These are phyloP conservation scores for Ciconia maguari DNA, from an alignment of 2,113 vertebrate species.

Conservation along the genomic window DNA sequence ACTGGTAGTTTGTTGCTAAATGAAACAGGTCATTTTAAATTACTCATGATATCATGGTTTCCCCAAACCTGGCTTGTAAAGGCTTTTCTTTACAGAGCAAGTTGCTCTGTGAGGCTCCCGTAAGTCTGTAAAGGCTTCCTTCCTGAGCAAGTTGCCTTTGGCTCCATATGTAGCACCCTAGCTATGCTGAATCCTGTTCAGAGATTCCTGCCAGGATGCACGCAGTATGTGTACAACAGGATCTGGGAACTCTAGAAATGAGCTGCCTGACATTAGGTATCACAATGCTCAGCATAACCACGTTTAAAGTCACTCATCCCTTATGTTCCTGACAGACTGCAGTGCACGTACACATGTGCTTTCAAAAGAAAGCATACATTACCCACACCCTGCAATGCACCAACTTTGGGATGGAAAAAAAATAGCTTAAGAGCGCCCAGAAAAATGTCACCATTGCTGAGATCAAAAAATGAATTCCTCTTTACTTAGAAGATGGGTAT, in stretches of 20 bases:
- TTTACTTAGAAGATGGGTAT: background rate
- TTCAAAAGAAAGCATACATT: background rate
- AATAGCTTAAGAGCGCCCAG: background rate
- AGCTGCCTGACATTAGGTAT: background rate
- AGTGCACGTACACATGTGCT: background rate
- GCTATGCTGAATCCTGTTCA: background rate
- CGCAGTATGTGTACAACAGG: background rate
- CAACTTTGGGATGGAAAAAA: background rate
- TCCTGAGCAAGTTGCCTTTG: background rate
- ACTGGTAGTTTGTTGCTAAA: background rate
- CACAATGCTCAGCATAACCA: background rate
- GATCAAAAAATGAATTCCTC: rapidly evolving
- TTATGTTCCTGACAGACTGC: background rate
- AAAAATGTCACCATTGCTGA: background rate
- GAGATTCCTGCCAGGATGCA: background rate
- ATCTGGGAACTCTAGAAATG: background rate
- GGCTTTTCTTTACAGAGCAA: background rate
- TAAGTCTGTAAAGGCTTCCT: background rate
- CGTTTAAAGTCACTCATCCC: background rate
- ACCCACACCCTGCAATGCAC: background rate
- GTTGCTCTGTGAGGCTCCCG: background rate
- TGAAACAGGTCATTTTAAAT: background rate
- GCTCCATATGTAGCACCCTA: background rate
- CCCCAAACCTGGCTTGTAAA: background rate
- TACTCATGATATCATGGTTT: background rate